Percentiles rank a stretch among this genome's conserved stretches.
Conservation (phyloP, 2,113 vertebrate species). For the Alethe diademata region DNA sequence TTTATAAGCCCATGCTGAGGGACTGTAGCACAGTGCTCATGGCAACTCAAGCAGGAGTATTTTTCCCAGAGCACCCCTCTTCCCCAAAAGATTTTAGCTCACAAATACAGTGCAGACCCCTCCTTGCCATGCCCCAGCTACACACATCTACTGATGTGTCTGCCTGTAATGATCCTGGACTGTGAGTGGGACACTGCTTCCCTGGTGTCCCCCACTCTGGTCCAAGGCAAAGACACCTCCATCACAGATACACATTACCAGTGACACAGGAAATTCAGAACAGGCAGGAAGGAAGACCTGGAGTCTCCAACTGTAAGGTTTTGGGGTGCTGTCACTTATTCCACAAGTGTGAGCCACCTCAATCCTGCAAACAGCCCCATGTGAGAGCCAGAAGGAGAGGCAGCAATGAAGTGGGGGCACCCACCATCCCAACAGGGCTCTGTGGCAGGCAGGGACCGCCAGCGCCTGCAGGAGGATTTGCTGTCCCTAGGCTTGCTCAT, state of each 20-base stretch:
- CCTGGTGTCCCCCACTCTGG: neutral
- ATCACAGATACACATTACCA: rapidly evolving
- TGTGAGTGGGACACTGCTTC: neutral
- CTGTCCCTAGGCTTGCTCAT: rapidly evolving
- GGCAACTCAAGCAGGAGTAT: neutral
- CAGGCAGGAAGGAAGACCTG: neutral
- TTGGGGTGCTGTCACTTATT: neutral
- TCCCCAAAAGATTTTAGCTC: neutral
- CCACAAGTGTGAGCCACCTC: rapidly evolving
- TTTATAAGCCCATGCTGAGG: neutral
- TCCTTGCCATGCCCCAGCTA: neutral
- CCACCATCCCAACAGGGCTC: neutral
- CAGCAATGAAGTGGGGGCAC: neutral
- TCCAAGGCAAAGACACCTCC: neutral
- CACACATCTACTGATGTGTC: rapidly evolving
- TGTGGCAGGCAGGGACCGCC: rapidly evolving
- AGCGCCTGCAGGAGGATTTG: rapidly evolving
- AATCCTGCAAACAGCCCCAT: neutral
- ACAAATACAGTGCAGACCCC: neutral
- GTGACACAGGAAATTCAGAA: neutral
- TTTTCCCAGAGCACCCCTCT: neutral
- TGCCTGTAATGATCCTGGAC: neutral
- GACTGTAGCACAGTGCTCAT: neutral
- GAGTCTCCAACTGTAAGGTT: neutral
- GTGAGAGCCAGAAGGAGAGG: neutral